Base-by-base conservation (phyloP, 2,113 vertebrate species). In the Muntiacus muntjak region DNA sequence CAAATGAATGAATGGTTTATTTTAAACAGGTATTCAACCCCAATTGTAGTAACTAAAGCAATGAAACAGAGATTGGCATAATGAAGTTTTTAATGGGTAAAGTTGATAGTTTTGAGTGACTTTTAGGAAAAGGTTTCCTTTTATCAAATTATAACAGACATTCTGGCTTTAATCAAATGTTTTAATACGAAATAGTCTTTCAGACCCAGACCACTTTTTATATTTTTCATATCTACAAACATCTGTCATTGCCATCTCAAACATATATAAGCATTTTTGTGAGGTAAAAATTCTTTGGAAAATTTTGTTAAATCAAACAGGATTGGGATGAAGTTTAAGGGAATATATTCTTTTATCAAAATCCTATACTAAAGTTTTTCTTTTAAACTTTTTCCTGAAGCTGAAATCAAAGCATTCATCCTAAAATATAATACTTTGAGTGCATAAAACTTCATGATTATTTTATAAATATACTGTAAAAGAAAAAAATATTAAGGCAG, bases 371-470 rank as follows among this genome's bases (percentile, higher is more conserved):
- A 3, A 62, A 21, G 40, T 81, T 64, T 89, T 67, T 91, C 3
- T 55, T 84, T 50, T 43, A 33, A 5, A 28, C 86, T 64, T 79
- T 86, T 40, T 58, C 8, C 13, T 79, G 23, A 89, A 90, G n/a
- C 40, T 76, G 30, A 97, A 95, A 95, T 91, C 28, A 85, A 97
- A 95, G 23, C 16, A 85, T 79, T 95, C 40, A 87, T 88, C 57
- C 6, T 67, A 89, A 89, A 12, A 79, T 47, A 54, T 21, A 60
- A 26, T 93, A 54, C 7, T 21, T 21, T 36, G 25, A 78, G 60
- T 62, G 6, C 23, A 88, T 81, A 36, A 87, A n/a, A 88, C 7
- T 13, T 13, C 45, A 28, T 87, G 26, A 86, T 50, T 83, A 28
- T 83, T 88, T 83, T 67, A 84, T 30, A 93, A 17, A 50, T 84